These are phyloP conservation scores for Hyaena hyaena DNA, from an alignment of 2,113 vertebrate species.

Conservation along the genomic window DNA sequence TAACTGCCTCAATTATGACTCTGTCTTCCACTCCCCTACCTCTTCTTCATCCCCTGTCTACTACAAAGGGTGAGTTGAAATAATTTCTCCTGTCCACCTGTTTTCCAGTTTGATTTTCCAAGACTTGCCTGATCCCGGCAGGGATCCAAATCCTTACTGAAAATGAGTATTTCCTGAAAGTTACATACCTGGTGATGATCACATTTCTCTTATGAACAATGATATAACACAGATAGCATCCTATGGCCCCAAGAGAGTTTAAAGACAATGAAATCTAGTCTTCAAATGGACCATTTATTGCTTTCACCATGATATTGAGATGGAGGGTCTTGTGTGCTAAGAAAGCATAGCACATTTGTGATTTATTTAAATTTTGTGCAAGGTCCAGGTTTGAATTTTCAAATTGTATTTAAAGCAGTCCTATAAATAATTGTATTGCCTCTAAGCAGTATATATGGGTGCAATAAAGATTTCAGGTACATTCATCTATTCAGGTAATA, in stretches of 20 bases:
- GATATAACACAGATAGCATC: not conserved
- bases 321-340: not conserved
- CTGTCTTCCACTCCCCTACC: not conserved
- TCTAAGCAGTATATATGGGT: not conserved
- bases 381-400: not conserved
- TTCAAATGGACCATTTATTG: not conserved
- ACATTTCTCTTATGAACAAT: not conserved
- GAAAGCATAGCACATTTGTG: not conserved
- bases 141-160: not conserved
- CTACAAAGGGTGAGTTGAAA: no score
- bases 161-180: not conserved
- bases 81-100: not conserved
- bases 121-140: not conserved
- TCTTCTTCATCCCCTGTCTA: not conserved
- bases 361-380: not conserved
- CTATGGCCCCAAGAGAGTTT: not conserved
- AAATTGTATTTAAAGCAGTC: slow-evolving; percentile 24
- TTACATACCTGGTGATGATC: not conserved
- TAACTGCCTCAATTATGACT: not conserved
- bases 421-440: not conserved
- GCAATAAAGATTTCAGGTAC: not conserved
- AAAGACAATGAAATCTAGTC: not conserved
- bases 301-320: not conserved
- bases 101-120: not conserved
- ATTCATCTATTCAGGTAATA: not conserved